A percentile compares a stretch with the other conserved stretches of the same genome.
phyloP scores from a whole-genome alignment of 1,140 invertebrate genomes.

The Drosophila obscura region DNA sequence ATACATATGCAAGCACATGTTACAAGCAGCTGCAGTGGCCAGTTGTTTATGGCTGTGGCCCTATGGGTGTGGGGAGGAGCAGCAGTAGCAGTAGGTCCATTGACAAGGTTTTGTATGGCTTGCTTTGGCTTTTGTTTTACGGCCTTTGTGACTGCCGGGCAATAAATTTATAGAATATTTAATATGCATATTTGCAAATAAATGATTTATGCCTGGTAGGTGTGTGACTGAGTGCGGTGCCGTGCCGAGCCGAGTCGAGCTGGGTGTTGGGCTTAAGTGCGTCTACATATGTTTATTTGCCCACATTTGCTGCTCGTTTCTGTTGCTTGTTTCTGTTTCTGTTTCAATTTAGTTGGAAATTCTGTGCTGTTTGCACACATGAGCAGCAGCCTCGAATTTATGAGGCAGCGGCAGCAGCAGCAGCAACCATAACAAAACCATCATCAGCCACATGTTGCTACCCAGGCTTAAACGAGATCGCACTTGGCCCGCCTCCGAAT shows the following conservation, averaged over 20 bases:
- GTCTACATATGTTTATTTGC: constrained; percentile 51
- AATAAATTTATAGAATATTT: constrained; percentile 77
- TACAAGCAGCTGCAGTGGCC: constrained; percentile 55
- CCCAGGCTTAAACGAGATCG: no score
- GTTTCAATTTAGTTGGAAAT: constrained; percentile 53
- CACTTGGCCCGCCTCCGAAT: no score
- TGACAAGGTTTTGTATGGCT: constrained; percentile 56
- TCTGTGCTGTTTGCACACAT: background rate
- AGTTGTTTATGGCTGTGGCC: constrained; percentile 58
- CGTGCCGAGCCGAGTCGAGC: background rate
- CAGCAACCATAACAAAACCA: constrained; percentile 1
- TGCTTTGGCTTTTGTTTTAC: constrained; percentile 60
- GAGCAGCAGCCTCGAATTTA: constrained; percentile 29
- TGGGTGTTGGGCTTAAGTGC: constrained; percentile 41
- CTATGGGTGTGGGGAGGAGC: background rate
- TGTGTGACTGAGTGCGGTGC: constrained; percentile 18
- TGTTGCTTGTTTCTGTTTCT: constrained; percentile 18
- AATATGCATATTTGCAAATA: constrained; percentile 75
- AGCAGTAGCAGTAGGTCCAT: constrained; percentile 20
- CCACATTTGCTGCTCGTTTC: constrained; percentile 18
- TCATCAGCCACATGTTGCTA: constrained; percentile 45
- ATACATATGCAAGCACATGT: constrained; percentile 47
- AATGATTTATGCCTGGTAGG: constrained; percentile 66
- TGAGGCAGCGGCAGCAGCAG: constrained; percentile 21
- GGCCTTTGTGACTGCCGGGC: constrained; percentile 51